phyloP scores from a whole-genome alignment of 2,113 vertebrate genomes.

The Brachionichthys hirsutus region DNA sequence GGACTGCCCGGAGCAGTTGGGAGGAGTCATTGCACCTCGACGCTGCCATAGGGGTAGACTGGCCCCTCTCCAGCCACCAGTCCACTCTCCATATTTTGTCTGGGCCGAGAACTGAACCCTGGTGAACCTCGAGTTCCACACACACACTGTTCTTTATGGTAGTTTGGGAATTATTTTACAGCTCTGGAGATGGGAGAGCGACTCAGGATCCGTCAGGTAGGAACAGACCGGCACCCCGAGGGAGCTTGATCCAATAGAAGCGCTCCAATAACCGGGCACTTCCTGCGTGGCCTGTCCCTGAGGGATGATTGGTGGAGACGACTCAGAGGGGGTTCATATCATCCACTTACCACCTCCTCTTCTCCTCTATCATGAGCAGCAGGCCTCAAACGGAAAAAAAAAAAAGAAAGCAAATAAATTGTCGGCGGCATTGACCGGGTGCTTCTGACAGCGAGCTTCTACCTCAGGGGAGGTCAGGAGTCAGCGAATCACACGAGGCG shows the following conservation, averaged over 20 bases:
- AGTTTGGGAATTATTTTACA: constrained; percentile 65
- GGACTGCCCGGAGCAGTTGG: too few species aligned
- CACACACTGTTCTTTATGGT: constrained; percentile 46
- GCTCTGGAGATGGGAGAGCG: constrained; percentile 58
- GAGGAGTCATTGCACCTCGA: too few species aligned
- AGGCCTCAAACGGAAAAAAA: constrained; percentile 24
- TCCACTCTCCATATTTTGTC: too few species aligned
- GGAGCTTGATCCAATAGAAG: constrained; percentile 51
- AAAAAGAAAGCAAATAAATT: constrained; percentile 7
- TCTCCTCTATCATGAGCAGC: background rate
- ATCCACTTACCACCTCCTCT: constrained; percentile 2
- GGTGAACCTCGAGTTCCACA: constrained; percentile 15
- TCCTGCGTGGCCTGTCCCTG: constrained; percentile 42
- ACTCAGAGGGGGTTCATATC: constrained; percentile 37
- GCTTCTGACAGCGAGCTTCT: constrained; percentile 84
- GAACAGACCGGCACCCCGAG: constrained; percentile 44
- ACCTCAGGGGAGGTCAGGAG: constrained; percentile 90
- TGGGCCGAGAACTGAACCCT: constrained; percentile 23
- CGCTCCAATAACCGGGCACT: constrained; percentile 28
- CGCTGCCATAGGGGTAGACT: too few species aligned
- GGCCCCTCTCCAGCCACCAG: too few species aligned
- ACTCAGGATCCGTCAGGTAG: constrained; percentile 48
- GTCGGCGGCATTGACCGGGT: constrained; percentile 42
- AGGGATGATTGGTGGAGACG: constrained; percentile 38
- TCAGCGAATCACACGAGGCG: constrained; percentile 92